Evolutionary conservation across 2,888 invertebrate genomes (phyloP).

Genomic region (Torymus texanus): DNA sequence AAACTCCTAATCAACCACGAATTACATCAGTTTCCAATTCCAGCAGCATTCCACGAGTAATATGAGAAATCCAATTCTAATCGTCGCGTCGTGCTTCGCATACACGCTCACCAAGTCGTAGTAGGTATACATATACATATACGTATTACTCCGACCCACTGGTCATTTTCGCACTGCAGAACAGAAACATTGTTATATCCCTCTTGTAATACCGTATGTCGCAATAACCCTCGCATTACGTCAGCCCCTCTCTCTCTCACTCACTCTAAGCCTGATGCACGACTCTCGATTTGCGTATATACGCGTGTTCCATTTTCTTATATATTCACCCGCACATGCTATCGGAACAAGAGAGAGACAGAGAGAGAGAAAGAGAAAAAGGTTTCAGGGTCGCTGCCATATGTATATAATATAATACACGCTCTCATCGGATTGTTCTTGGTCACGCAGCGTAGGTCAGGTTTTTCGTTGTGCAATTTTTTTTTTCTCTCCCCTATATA

Average conservation of each 20-base stretch:
- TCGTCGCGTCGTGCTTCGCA: too few species aligned
- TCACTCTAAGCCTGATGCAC: conserved; percentile 26
- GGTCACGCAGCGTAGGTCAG: conserved; percentile 49
- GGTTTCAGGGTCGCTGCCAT: conserved; percentile 45
- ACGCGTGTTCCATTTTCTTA: conserved; percentile 40
- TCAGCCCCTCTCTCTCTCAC: conserved; percentile 6
- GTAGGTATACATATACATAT: too few species aligned
- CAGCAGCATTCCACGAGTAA: too few species aligned
- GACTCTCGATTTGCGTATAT: conserved; percentile 40
- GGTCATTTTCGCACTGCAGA: conserved; percentile 12
- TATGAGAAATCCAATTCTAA: too few species aligned
- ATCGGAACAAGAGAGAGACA: not conserved
- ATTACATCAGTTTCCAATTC: too few species aligned
- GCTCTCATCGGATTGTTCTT: conserved; percentile 21
- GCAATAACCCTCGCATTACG: conserved; percentile 43
- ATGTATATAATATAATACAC: too few species aligned
- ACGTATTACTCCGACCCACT: too few species aligned
- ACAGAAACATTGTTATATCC: not conserved
- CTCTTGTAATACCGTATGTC: conserved; percentile 2
- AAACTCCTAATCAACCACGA: too few species aligned
- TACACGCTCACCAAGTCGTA: too few species aligned
- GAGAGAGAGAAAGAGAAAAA: conserved; percentile 25
- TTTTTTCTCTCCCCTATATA: not conserved
- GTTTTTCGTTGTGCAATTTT: conserved; percentile 46
- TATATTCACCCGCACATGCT: conserved; percentile 8